Evolutionary conservation across 2,113 vertebrate genomes (phyloP).

Genomic region (Archilochus colubris): DNA sequence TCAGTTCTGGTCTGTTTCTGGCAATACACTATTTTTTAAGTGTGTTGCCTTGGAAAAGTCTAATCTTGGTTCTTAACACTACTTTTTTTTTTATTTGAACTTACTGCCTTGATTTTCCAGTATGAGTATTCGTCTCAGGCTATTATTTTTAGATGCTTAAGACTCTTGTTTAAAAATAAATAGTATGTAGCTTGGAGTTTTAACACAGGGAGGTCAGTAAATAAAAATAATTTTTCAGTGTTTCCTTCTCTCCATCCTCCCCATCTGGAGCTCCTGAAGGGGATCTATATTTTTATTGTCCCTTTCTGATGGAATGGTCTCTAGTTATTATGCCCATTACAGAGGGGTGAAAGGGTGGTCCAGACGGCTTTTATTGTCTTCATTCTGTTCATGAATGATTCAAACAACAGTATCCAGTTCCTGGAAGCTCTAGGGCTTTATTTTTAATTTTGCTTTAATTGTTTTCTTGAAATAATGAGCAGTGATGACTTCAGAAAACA

Average conservation of each 20-base stretch:
- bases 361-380: background rate
- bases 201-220: background rate
- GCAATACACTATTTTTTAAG: background rate
- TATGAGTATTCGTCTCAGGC: background rate
- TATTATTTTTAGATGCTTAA: background rate
- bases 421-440: background rate
- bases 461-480: constrained; percentile 33
- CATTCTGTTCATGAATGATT: constrained; percentile 9
- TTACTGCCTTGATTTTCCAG: background rate
- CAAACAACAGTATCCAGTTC: constrained; percentile 12
- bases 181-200: background rate
- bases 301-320: background rate
- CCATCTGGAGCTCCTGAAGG: background rate
- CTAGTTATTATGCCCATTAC: background rate
- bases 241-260: background rate
- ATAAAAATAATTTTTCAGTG: background rate
- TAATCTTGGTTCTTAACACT: background rate
- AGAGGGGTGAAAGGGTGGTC: background rate
- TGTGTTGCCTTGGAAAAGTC: background rate
- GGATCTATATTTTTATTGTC: background rate
- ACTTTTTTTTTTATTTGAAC: background rate
- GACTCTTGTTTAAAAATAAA: background rate
- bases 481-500: background rate
- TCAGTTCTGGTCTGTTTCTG: background rate
- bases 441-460: constrained; percentile 35